A percentile compares a stretch with the other conserved stretches of the same genome.
phyloP scores from a whole-genome alignment of 1,140 invertebrate species.

The Ectropis grisescens region DNA sequence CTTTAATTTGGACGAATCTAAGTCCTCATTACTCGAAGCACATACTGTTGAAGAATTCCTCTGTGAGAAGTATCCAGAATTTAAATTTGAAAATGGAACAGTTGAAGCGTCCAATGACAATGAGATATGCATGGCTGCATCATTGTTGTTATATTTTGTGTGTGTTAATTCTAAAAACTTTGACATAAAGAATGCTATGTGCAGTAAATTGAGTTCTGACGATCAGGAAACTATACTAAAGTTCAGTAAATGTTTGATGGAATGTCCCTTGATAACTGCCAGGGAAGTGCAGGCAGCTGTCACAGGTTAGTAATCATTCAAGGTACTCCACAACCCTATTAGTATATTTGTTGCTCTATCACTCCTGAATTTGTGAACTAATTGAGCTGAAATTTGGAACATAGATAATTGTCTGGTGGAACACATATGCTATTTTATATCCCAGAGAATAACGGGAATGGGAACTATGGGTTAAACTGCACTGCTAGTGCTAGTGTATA shows the following conservation, averaged over 20 bases:
- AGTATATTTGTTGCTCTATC: too few relatives aligned
- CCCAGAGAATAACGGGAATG: too few relatives aligned
- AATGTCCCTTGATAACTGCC: constrained; percentile 31
- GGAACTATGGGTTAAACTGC: too few relatives aligned
- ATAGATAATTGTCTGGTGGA: too few relatives aligned
- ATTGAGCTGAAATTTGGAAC: too few relatives aligned
- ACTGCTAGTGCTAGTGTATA: too few relatives aligned
- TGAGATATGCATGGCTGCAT: constrained; percentile 40
- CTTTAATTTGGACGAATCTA: constrained; percentile 45
- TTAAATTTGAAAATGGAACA: constrained; percentile 50
- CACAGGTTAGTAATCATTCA: constrained; percentile 36
- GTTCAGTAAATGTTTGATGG: constrained; percentile 50
- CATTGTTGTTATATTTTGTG: constrained; percentile 50
- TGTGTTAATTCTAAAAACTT: constrained; percentile 58
- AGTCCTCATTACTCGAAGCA: constrained; percentile 44
- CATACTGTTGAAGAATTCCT: constrained; percentile 48
- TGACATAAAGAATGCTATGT: constrained; percentile 55
- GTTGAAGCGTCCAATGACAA: constrained; percentile 27
- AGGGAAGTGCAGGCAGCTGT: constrained; percentile 46
- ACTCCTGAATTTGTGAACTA: too few relatives aligned
- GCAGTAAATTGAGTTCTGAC: constrained; percentile 35
- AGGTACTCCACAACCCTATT: too few relatives aligned
- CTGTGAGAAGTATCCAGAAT: constrained; percentile 47
- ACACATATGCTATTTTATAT: too few relatives aligned
- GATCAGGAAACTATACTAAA: constrained; percentile 55